Conservation (phyloP, 1,140 invertebrate species). For the Venturia canescens region DNA sequence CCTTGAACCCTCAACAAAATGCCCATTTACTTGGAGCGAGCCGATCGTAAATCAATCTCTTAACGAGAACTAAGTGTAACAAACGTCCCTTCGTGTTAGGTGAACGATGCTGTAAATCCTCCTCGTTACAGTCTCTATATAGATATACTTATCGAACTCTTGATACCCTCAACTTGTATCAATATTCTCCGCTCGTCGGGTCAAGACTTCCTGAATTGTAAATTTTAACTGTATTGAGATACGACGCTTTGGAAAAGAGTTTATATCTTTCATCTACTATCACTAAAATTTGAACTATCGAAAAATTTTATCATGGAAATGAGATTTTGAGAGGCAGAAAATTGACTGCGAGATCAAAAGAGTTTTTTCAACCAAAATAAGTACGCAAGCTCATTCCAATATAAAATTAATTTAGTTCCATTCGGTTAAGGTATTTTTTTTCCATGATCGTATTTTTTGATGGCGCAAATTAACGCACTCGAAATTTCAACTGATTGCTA, state of each 20-base stretch:
- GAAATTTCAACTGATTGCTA: too few relatives aligned
- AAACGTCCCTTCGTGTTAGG: slow-evolving; percentile 60
- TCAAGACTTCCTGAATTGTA: slow-evolving; percentile 37
- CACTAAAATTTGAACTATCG: too few relatives aligned
- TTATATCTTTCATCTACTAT: too few relatives aligned
- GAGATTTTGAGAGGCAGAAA: too few relatives aligned
- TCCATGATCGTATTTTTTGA: too few relatives aligned
- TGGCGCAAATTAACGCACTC: too few relatives aligned
- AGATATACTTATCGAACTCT: neutral
- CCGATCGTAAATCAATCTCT: slow-evolving; percentile 60
- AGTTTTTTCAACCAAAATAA: too few relatives aligned
- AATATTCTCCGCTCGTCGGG: slow-evolving; percentile 8
- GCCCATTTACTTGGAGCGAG: slow-evolving; percentile 40
- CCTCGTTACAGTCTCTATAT: neutral
- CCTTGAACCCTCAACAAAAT: slow-evolving; percentile 48
- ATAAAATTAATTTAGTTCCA: too few relatives aligned
- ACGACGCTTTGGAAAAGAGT: neutral
- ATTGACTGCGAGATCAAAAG: too few relatives aligned
- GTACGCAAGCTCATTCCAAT: too few relatives aligned
- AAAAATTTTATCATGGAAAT: too few relatives aligned
- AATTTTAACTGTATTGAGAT: neutral
- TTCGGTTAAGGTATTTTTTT: too few relatives aligned
- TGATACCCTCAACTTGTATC: slow-evolving; percentile 22
- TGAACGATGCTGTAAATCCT: slow-evolving; percentile 43
- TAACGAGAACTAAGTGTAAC: slow-evolving; percentile 64